phyloP scores from a whole-genome alignment of 2,797 vertebrate species.

The Pipistrellus pygmaeus region DNA sequence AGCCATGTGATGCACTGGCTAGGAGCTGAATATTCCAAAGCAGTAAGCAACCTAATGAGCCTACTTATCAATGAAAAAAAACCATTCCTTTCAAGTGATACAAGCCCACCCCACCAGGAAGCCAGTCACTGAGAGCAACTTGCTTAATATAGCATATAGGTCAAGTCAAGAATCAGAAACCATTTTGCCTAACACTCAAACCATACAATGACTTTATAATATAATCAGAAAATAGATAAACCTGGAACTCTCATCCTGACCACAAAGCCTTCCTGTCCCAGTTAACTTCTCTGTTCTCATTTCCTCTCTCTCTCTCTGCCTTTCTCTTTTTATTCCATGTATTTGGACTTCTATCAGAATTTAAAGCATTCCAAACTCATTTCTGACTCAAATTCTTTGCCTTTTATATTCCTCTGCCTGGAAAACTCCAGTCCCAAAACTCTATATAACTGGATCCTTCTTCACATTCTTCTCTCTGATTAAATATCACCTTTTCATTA shows the following conservation, averaged over 20 bases:
- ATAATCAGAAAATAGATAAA: slow-evolving; percentile 1
- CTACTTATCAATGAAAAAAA: background rate
- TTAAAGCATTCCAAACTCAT: background rate
- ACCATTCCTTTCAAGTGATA: background rate
- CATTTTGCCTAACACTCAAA: background rate
- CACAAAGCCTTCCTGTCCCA: background rate
- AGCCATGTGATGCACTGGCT: background rate
- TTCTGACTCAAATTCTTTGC: background rate
- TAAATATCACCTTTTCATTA: background rate
- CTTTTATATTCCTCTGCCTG: background rate
- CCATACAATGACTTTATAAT: background rate
- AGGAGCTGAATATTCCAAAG: background rate
- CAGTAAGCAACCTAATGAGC: background rate
- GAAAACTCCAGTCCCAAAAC: background rate
- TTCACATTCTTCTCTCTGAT: background rate
- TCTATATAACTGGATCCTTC: background rate
- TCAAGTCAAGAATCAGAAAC: background rate
- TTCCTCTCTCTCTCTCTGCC: background rate
- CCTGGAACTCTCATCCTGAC: background rate
- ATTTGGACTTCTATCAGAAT: background rate
- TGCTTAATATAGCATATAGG: background rate
- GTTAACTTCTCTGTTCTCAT: background rate
- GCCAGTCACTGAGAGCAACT: background rate
- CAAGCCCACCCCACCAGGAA: background rate
- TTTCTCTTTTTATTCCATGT: background rate